Conservation (phyloP, 30 jellyfish, hydroid and myxozoan species). For the Hydractinia symbiolongicarpus region DNA sequence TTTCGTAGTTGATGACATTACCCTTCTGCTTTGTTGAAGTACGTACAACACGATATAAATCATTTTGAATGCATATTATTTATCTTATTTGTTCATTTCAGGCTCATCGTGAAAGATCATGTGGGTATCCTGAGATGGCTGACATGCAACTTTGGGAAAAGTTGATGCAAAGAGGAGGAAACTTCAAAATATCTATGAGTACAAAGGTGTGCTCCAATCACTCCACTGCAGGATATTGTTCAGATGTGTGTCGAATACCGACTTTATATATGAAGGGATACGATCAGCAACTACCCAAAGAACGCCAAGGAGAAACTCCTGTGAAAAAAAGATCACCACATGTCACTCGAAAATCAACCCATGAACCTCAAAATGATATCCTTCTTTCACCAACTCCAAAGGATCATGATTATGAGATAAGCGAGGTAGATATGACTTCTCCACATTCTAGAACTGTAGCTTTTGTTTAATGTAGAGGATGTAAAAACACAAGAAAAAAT, state of each 20-base stretch:
- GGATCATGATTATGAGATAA: too few relatives aligned
- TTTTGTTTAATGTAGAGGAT: not conserved
- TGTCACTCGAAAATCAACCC: too few relatives aligned
- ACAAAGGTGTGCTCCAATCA: slow-evolving; percentile 4
- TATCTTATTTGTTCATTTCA: too few relatives aligned
- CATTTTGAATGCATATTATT: too few relatives aligned
- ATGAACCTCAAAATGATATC: too few relatives aligned
- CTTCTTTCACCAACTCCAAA: too few relatives aligned
- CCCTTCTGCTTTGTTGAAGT: too few relatives aligned
- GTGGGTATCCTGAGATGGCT: slow-evolving; percentile 9
- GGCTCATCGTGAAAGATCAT: not conserved
- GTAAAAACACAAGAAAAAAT: not conserved
- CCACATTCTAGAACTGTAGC: not conserved
- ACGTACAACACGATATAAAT: too few relatives aligned
- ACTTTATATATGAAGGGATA: slow-evolving; percentile 5
- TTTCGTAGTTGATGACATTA: too few relatives aligned
- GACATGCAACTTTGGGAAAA: slow-evolving; percentile 2
- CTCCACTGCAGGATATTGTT: slow-evolving; percentile 8
- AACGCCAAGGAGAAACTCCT: not conserved
- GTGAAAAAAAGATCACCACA: too few relatives aligned
- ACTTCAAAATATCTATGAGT: not conserved
- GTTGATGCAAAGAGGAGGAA: not conserved
- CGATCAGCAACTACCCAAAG: not conserved
- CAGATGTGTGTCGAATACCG: not conserved
- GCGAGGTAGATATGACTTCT: not conserved